A percentile compares a stretch with the other conserved stretches of the same genome.
Conservation (phyloP, 1,140 invertebrate species). For the Bemisia tabaci region DNA sequence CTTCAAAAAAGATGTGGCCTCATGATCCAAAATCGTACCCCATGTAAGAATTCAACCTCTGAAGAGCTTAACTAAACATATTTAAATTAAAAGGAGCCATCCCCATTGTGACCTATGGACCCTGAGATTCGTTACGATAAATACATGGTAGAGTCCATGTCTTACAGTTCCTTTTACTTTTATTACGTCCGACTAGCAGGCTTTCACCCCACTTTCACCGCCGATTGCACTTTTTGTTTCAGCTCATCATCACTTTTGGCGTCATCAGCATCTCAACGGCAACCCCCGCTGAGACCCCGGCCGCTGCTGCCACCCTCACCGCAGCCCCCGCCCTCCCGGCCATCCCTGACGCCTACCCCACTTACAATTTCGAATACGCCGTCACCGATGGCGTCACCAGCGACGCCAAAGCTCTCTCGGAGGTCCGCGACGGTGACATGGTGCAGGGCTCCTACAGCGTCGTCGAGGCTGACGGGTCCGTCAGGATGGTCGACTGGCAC, state of each 20-base stretch:
- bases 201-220: too few relatives aligned
- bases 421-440: slow-evolving; percentile 40
- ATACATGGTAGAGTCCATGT: too few relatives aligned
- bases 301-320: slow-evolving; percentile 19
- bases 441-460: slow-evolving; percentile 56
- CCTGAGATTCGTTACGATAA: too few relatives aligned
- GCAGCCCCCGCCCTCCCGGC: slow-evolving; percentile 27
- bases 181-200: too few relatives aligned
- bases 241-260: background rate
- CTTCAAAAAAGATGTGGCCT: too few relatives aligned
- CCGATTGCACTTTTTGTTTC: too few relatives aligned
- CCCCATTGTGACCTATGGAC: too few relatives aligned
- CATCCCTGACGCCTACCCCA: slow-evolving; percentile 29
- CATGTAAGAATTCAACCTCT: too few relatives aligned
- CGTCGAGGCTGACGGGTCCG: slow-evolving; percentile 60
- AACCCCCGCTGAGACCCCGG: slow-evolving; percentile 26
- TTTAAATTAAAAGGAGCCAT: too few relatives aligned
- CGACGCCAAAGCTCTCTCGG: slow-evolving; percentile 45
- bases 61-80: too few relatives aligned
- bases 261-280: background rate
- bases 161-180: too few relatives aligned
- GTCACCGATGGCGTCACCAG: slow-evolving; percentile 41
- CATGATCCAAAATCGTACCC: too few relatives aligned
- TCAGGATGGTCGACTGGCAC: slow-evolving; percentile 57
- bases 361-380: slow-evolving; percentile 37